Evolutionary conservation across 1,140 invertebrate genomes (phyloP).

Genomic region (Atta colombica): DNA sequence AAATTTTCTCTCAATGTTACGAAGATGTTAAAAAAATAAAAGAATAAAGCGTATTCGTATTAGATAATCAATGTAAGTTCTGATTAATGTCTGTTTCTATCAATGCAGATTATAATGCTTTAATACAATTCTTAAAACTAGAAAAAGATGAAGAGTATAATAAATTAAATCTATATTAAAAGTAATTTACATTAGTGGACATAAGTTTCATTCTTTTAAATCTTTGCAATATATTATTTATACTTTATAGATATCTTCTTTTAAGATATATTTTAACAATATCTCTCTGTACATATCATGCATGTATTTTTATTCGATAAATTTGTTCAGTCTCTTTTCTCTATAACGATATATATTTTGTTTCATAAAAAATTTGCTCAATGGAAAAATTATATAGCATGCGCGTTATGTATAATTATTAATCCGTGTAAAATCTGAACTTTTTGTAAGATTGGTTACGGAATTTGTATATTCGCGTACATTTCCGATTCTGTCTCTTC

Average conservation of each 20-base stretch:
- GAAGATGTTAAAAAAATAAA: neutral
- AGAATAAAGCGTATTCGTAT: neutral
- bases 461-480: neutral
- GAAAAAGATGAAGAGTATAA: too few relatives aligned
- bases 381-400: slow-evolving; percentile 1
- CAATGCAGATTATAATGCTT: too few relatives aligned
- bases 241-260: neutral
- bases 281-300: neutral
- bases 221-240: neutral
- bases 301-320: neutral
- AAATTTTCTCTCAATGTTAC: too few relatives aligned
- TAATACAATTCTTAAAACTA: too few relatives aligned
- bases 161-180: too few relatives aligned
- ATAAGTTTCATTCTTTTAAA: neutral
- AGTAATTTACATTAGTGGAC: too few relatives aligned
- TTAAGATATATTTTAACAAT: neutral
- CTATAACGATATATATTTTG: neutral
- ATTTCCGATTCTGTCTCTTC: slow-evolving; percentile 36
- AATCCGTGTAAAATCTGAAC: neutral
- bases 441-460: neutral
- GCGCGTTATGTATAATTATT: slow-evolving; percentile 13
- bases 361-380: neutral
- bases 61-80: neutral
- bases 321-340: neutral
- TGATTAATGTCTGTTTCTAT: too few relatives aligned